Conservation (phyloP, 1,140 invertebrate species). For the Drosophila auraria region DNA sequence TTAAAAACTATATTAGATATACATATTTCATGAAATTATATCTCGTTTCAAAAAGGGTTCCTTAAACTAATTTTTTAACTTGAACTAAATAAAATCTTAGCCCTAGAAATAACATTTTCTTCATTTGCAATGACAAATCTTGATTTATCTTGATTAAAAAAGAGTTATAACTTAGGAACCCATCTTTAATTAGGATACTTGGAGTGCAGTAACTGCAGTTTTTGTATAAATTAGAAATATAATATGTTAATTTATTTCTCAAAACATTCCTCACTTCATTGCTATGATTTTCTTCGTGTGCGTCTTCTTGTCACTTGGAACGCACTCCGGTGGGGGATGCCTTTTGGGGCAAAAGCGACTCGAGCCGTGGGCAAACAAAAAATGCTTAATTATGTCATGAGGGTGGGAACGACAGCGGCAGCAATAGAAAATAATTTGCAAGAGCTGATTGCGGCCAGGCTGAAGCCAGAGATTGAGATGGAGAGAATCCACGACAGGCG, state of each 20-base stretch:
- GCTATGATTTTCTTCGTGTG: constrained; percentile 10
- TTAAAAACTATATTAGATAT: too few relatives aligned
- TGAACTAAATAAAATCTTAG: too few relatives aligned
- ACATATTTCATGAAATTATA: too few relatives aligned
- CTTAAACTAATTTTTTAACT: too few relatives aligned
- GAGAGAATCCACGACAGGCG: constrained; percentile 27
- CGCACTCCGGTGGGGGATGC: constrained; percentile 35
- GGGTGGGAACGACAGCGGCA: constrained; percentile 72
- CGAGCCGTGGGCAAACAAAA: constrained; percentile 35
- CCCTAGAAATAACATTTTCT: too few relatives aligned
- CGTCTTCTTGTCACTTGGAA: constrained; percentile 60
- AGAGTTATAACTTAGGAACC: too few relatives aligned
- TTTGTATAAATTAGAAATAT: not conserved
- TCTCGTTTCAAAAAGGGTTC: too few relatives aligned
- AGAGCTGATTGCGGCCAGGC: constrained; percentile 57
- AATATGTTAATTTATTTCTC: not conserved
- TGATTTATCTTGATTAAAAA: too few relatives aligned
- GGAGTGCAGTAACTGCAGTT: not conserved
- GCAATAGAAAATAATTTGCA: constrained; percentile 64
- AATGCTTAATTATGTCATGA: constrained; percentile 84
- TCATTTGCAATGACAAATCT: too few relatives aligned
- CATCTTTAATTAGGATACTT: not conserved
- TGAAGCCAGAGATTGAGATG: constrained; percentile 4
- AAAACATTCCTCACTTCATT: too few relatives aligned
- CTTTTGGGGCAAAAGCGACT: constrained; percentile 18